Evolutionary conservation across 2,113 vertebrate genomes (phyloP).

Genomic region (Camelus bactrianus): DNA sequence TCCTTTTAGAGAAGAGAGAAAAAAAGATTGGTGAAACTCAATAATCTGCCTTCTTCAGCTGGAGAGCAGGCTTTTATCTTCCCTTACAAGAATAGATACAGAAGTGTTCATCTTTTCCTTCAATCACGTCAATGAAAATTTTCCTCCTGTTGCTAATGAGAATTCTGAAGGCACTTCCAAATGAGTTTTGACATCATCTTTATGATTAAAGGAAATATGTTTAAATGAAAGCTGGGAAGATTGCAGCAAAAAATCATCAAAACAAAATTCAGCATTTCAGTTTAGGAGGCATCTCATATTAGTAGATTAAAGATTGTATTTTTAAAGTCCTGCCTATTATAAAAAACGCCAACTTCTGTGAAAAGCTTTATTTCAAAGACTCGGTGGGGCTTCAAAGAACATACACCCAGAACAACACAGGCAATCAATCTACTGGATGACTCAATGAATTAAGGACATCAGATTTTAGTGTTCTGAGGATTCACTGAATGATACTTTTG

Average conservation of each 20-base stretch:
- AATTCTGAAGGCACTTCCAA: conserved; percentile 57
- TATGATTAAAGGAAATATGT: conserved; percentile 52
- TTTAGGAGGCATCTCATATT: background rate
- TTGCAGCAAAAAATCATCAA: conserved; percentile 45
- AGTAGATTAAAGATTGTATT: conserved; percentile 39
- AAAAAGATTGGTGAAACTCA: conserved; percentile 35
- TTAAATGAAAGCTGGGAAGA: conserved; percentile 9
- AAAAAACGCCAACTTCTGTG: conserved; percentile 6
- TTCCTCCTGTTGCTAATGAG: conserved; percentile 50
- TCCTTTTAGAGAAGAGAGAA: background rate
- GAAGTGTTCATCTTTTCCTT: conserved; percentile 2
- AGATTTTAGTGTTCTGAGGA: conserved; percentile 30
- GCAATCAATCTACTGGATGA: background rate
- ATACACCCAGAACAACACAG: background rate
- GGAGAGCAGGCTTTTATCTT: conserved; percentile 4
- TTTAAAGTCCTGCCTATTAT: conserved; percentile 43
- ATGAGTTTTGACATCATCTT: conserved; percentile 40
- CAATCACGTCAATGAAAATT: conserved; percentile 4
- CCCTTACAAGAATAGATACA: conserved; percentile 38
- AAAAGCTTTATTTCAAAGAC: conserved; percentile 57
- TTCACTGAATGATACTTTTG: conserved; percentile 36
- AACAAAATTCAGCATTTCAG: conserved; percentile 50
- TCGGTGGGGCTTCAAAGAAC: background rate
- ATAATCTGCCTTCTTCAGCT: background rate
- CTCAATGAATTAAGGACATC: background rate